Evolutionary conservation across 2,113 vertebrate species (phyloP).

Genomic region (Tragelaphus strepsiceros): DNA sequence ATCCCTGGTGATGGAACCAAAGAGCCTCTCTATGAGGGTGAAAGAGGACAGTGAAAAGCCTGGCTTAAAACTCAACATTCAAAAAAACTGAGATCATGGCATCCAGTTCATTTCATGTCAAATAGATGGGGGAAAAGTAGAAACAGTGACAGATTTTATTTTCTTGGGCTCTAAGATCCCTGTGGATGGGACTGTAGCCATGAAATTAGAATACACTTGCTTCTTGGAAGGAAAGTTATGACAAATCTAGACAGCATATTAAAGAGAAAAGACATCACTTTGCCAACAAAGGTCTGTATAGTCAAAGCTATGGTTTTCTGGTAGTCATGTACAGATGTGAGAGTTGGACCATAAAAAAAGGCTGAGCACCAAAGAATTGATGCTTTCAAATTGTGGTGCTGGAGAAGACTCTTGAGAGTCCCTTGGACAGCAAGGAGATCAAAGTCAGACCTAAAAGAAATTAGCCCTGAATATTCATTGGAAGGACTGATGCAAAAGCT

Average conservation of each 20-base stretch:
- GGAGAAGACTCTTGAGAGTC: not conserved
- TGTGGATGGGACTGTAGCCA: not conserved
- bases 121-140: not conserved
- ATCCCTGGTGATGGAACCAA: not conserved
- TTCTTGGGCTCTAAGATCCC: not conserved
- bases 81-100: not conserved
- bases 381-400: not conserved
- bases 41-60: not conserved
- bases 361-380: not conserved
- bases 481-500: not conserved
- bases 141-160: not conserved
- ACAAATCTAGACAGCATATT: not conserved
- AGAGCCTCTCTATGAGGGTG: not conserved
- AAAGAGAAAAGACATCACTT: not conserved
- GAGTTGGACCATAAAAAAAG: not conserved
- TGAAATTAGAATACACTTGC: not conserved
- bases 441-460: not conserved
- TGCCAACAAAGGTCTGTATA: not conserved
- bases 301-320: not conserved
- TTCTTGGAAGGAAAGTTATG: not conserved
- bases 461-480: not conserved
- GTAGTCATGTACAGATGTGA: not conserved
- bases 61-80: not conserved
- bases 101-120: not conserved
- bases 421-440: not conserved